Base-by-base conservation (phyloP, 2,113 vertebrate species). In the Poeciliopsis turrubarensis region DNA sequence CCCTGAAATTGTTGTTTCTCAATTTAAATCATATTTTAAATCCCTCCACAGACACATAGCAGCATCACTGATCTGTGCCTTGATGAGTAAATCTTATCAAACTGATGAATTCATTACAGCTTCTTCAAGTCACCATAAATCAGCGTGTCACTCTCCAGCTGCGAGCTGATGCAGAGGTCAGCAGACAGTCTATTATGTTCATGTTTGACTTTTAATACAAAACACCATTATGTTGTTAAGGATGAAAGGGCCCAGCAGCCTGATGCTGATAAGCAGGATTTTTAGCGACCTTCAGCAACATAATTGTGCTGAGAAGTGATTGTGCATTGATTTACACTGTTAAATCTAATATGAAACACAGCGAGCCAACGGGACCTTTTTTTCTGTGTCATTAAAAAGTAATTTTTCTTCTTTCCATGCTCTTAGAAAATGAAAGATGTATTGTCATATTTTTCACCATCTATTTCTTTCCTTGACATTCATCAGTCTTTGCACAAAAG, bases 41-140 rank as follows among this genome's bases (percentile, higher is more conserved):
- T 75, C 44, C 39, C 14, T 19, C 4, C 79, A 51, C 75, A 64
- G 71, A 79, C 67, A 64, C 47, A 63, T 41, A 44, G 65, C 79
- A 44, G 68, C 75, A 65, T 72, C 73, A 81, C 39, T 75, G 78
- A 79, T 86, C 78, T 83, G 72, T 88, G 87, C 84, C 89, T 92
- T 89, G 84, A 87, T 41, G 22, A 79, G 70, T 25, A 69, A 74
- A 87, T 89, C 83, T 89, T 86, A 79, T 85, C 80, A 75, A 79
- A 72, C 61, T 89, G 82, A 87, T 88, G 86, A 89, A 87, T 91
- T 79, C 57, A 87, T 89, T 81, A 82, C 76, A 61, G 27, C 67
- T 86, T 62, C 80, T 76, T 77, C 77, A 84, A 86, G 73, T 79
- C 74, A 66, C 79, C 82, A 90, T 92, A 89, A 89, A 89, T 93